These are phyloP conservation scores for Neuroscelio doddi DNA, from an alignment of 2,888 invertebrate species.

Conservation along the genomic window DNA sequence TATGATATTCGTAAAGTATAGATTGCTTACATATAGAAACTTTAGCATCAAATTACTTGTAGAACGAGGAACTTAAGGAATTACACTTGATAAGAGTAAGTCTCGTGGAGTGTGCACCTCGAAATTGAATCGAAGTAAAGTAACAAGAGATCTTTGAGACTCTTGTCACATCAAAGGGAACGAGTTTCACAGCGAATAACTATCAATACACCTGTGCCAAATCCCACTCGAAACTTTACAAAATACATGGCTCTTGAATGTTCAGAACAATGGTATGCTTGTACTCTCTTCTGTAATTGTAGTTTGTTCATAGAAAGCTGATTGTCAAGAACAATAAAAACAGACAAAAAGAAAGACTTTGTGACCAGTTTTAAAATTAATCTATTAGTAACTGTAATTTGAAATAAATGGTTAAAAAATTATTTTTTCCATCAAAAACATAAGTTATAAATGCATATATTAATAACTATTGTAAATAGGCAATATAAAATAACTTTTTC, in stretches of 20 bases:
- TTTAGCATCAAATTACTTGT: constrained; percentile 35
- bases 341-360: no score
- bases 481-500: no score
- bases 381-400: no score
- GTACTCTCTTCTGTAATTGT: constrained; percentile 39
- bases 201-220: constrained; percentile 43
- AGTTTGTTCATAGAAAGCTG: no score
- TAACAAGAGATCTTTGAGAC: constrained; percentile 43
- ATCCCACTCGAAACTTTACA: constrained; percentile 44
- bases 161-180: constrained; percentile 45
- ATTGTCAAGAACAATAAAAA: no score
- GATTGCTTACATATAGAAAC: constrained; percentile 23
- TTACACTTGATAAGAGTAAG: constrained; percentile 38
- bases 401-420: no score
- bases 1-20: no score
- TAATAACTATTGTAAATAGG: no score
- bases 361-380: no score
- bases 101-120: constrained; percentile 29
- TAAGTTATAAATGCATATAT: no score
- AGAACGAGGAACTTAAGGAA: constrained; percentile 37
- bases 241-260: constrained; percentile 41
- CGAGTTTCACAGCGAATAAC: constrained; percentile 45
- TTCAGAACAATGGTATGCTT: constrained; percentile 26
- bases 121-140: constrained; percentile 45
- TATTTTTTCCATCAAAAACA: no score